Evolutionary conservation across 2,888 invertebrate genomes (phyloP).

Genomic region (Ceriagrion tenellum): DNA sequence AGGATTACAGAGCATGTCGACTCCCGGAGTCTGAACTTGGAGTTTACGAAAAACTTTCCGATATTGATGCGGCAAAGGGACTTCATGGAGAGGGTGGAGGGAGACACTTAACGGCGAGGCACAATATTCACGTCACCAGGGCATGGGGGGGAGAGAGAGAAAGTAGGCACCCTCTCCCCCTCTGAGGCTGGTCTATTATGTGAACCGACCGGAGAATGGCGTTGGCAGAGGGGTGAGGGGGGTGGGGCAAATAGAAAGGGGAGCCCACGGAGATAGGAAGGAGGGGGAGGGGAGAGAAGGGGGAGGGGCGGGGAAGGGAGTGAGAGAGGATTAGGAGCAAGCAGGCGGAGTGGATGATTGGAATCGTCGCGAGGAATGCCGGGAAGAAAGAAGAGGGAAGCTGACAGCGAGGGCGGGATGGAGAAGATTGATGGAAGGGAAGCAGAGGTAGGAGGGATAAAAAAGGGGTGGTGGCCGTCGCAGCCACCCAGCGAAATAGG

Average conservation of each 20-base stretch:
- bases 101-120: too few relatives aligned
- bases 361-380: slow-evolving; percentile 1
- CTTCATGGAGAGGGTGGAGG: too few relatives aligned
- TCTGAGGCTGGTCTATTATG: background rate
- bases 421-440: background rate
- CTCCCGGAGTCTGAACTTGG: too few relatives aligned
- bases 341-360: background rate
- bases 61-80: too few relatives aligned
- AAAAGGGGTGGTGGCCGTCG: too few relatives aligned
- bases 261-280: background rate
- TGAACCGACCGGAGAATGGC: background rate
- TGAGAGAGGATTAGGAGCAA: background rate
- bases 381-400: background rate
- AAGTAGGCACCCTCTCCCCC: background rate
- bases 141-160: background rate
- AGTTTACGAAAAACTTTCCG: too few relatives aligned
- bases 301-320: background rate
- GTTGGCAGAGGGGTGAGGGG: too few relatives aligned
- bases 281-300: background rate
- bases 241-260: background rate
- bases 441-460: background rate
- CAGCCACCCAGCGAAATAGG: background rate
- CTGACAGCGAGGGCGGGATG: background rate
- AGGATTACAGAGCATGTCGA: too few relatives aligned
- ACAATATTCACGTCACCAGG: too few relatives aligned